Evolutionary conservation across 2,888 invertebrate species (phyloP).

Genomic region (Tenthredo mesomela): DNA sequence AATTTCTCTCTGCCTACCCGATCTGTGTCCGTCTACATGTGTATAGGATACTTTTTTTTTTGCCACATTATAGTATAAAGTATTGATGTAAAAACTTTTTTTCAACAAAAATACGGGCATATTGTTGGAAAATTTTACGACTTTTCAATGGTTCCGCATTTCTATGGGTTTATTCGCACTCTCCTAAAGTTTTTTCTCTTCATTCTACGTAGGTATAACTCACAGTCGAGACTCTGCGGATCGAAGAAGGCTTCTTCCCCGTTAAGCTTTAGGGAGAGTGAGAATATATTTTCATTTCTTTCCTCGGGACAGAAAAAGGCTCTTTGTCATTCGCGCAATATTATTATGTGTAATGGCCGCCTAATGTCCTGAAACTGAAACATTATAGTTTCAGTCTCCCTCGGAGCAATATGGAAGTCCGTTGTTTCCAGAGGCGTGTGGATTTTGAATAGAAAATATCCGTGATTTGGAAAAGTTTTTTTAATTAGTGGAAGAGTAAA

Average conservation of each 20-base stretch:
- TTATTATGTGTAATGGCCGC: constrained; percentile 44
- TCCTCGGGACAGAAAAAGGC: constrained; percentile 32
- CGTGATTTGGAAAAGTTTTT: background rate
- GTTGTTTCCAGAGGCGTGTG: background rate
- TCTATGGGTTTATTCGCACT: background rate
- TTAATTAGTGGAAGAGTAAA: background rate
- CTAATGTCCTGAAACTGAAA: constrained; percentile 36
- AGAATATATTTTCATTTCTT: constrained; percentile 46
- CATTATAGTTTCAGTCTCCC: constrained; percentile 7
- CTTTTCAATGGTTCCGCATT: constrained; percentile 16
- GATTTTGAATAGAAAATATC: constrained; percentile 15
- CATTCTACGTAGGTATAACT: background rate
- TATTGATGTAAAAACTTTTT: background rate
- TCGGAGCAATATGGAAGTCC: background rate
- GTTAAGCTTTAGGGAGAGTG: background rate
- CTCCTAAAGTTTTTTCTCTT: constrained; percentile 6
- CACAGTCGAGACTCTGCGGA: background rate
- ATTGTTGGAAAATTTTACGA: background rate
- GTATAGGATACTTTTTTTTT: background rate
- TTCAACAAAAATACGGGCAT: background rate
- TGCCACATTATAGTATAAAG: background rate
- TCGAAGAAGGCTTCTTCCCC: constrained; percentile 8
- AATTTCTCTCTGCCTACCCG: background rate
- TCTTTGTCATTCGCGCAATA: constrained; percentile 44
- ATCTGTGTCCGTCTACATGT: background rate